phyloP scores from a whole-genome alignment of 92 coral and sea anemone genomes.

The Palythoa caribaeorum region DNA sequence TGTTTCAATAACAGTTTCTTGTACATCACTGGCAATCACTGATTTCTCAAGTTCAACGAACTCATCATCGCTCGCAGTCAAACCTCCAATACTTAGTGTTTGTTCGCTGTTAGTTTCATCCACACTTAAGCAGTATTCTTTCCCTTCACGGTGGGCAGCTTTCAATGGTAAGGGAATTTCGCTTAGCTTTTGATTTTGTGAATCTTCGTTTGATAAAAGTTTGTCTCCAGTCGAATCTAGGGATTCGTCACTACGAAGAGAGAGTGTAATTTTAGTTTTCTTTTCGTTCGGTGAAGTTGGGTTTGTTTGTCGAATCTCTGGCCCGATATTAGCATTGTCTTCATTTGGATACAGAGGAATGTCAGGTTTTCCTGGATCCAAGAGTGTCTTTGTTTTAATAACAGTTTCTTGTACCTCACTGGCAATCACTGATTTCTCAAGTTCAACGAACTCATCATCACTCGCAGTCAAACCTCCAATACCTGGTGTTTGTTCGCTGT shows the following conservation, averaged over 20 bases:
- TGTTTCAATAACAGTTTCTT: not conserved
- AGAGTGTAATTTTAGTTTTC: no score
- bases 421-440: not conserved
- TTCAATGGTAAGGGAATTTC: constrained; percentile 1
- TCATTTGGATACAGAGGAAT: not conserved
- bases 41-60: not conserved
- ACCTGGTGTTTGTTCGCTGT: not conserved
- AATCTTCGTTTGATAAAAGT: not conserved
- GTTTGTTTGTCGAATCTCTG: no score
- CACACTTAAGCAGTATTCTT: not conserved
- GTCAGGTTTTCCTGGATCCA: not conserved
- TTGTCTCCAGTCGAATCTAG: not conserved
- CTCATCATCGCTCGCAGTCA: not conserved
- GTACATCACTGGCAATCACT: not conserved
- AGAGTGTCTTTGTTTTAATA: not conserved
- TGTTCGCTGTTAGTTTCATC: not conserved
- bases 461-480: not conserved
- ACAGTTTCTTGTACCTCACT: not conserved
- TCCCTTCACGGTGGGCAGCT: not conserved
- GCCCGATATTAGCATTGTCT: not conserved
- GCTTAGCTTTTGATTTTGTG: not conserved
- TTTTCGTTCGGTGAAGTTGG: no score
- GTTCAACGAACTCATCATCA: not conserved
- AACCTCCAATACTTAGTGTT: not conserved
- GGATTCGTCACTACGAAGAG: no score